Conservation (phyloP, 2,888 invertebrate genomes). For the Augochlorella aurata region DNA sequence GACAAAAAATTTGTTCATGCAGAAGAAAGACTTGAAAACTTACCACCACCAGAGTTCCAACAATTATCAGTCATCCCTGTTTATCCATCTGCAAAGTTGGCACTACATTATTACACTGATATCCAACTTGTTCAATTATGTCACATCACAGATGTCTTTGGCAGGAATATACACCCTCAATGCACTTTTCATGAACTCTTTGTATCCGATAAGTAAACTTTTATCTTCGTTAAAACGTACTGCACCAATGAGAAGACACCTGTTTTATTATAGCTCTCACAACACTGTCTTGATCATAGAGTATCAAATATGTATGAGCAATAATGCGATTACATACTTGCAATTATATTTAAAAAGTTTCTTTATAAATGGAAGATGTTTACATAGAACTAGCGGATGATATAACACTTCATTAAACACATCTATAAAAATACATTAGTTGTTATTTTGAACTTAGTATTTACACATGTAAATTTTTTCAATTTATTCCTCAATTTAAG, state of each 20-base stretch:
- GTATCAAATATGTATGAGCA: constrained; percentile 32
- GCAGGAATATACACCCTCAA: constrained; percentile 67
- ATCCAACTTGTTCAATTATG: constrained; percentile 68
- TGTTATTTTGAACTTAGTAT: neutral
- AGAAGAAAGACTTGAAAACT: constrained; percentile 74
- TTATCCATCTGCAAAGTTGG: constrained; percentile 80
- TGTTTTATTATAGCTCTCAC: constrained; percentile 62
- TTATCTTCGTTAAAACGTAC: constrained; percentile 47
- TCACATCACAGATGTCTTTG: constrained; percentile 72
- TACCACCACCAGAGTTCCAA: constrained; percentile 90
- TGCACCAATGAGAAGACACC: constrained; percentile 50
- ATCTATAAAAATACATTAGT: neutral
- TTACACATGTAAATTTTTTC: neutral
- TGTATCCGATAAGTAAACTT: constrained; percentile 56
- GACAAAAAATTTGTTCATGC: neutral
- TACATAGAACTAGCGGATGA: neutral
- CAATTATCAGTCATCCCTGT: constrained; percentile 92
- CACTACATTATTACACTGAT: constrained; percentile 74
- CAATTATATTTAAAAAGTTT: constrained; percentile 5
- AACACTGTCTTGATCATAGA: constrained; percentile 54
- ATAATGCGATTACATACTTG: constrained; percentile 12
- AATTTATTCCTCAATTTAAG: neutral
- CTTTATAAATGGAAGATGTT: neutral
- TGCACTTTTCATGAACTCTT: constrained; percentile 64
- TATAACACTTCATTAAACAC: neutral